These are phyloP conservation scores for Emydocephalus ijimae DNA, from an alignment of 2,113 vertebrate genomes.

Conservation along the genomic window DNA sequence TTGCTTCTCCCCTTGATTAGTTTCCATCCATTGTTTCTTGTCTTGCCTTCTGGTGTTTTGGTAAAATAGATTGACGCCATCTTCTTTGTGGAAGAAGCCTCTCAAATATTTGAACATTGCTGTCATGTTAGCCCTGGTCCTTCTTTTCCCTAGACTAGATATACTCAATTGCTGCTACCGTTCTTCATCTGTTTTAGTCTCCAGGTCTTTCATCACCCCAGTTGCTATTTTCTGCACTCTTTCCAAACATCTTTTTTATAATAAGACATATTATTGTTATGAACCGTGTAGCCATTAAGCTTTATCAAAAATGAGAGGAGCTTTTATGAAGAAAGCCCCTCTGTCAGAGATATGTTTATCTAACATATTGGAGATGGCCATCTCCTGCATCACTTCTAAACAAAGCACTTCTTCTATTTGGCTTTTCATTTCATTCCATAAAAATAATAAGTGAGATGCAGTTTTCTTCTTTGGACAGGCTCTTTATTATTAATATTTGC, in stretches of 20 bases:
- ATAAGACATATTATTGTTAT: background rate
- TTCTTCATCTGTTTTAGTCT: background rate
- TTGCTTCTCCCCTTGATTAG: background rate
- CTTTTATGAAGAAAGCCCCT: background rate
- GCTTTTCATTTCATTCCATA: background rate
- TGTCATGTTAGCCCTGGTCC: background rate
- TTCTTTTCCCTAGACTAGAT: background rate
- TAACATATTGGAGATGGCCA: background rate
- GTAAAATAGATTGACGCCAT: background rate
- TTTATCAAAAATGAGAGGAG: background rate
- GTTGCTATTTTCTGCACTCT: background rate
- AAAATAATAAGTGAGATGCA: background rate
- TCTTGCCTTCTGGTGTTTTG: background rate
- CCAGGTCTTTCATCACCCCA: background rate
- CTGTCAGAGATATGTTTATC: background rate
- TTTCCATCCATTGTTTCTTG: background rate
- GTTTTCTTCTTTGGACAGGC: background rate
- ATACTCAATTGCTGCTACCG: background rate
- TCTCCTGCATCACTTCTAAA: background rate
- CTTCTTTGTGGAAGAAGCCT: background rate
- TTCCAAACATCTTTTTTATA: background rate
- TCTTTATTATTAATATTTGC: background rate
- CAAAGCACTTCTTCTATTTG: background rate
- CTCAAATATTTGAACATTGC: background rate
- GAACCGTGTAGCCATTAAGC: background rate